Evolutionary conservation across 2,113 vertebrate species (phyloP), one percentile per base, ranked within the genome.

Genomic region (Brachypteracias leptosomus): DNA sequence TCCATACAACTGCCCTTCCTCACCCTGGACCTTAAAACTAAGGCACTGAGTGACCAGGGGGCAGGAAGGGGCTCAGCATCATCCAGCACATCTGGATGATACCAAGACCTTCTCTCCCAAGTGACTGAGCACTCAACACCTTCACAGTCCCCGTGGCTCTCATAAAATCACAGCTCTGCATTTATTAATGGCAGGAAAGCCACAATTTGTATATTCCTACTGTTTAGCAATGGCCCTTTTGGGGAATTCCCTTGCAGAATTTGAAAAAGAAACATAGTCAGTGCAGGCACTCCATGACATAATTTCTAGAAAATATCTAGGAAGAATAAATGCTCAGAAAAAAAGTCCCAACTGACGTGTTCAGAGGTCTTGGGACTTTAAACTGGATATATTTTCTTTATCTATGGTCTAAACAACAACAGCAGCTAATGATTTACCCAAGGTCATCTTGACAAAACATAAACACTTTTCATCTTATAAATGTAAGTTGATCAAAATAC

Each of bases 321-420:
- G 54, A 59, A 91, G 21, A 65, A 31, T 29, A 71, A 83, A 78
- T 15, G 1, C 61, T 55, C 4, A 28, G 2, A 17, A 46, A 63
- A 49, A 89, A 47, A 77, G 44, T 44, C 61, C 16, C 16, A 72
- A 7, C 9, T 42, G 33, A 65, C 0, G 0, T 49, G 16, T 35
- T 89, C 59, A 58, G 80, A 92, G 46, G 46, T 19, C 74, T 88
- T 67, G 51, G 63, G 46, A 47, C 36, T 91, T 91, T 31, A 63
- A 59, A 19, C 33, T 67, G 81, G 42, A 68, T 14, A 19, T 74
- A 84, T 68, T 94, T 91, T 68, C 72, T 87, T 86, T 88, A 92
- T 76, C 71, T 86, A 1, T 44, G 54, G 8, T 67, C 58, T 93
- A 86, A 94, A 91, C 59, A 91, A 73, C 46, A 89, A 66, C 44